Percentiles rank a stretch among this genome's conserved stretches.
Evolutionary conservation across 2,113 vertebrate genomes (phyloP).

Genomic region (Ameiurus melas): DNA sequence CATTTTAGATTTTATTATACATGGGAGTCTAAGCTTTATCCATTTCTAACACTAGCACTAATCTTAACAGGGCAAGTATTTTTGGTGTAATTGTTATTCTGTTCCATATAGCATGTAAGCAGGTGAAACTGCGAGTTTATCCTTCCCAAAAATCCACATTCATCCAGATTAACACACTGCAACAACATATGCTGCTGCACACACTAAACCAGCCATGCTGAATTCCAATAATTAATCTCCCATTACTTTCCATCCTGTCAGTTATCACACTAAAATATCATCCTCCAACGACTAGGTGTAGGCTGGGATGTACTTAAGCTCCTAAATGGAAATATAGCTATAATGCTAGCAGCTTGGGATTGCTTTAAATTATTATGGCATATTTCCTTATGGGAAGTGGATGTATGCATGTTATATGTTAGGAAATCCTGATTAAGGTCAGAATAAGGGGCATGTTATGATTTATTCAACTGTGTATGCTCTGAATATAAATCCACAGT

Average conservation of each 20-base stretch:
- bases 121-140: conserved; percentile 49
- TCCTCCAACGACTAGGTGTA: neutral
- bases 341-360: conserved; percentile 8
- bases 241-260: conserved; percentile 68
- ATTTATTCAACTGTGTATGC: neutral
- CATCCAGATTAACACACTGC: conserved; percentile 67
- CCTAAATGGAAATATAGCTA: neutral
- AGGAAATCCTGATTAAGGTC: neutral
- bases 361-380: neutral
- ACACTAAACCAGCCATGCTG: conserved; percentile 52
- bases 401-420: conserved; percentile 1
- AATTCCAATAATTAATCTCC: conserved; percentile 71
- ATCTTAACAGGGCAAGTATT: neutral
- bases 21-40: neutral
- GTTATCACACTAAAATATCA: conserved; percentile 54
- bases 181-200: conserved; percentile 60
- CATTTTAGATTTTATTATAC: neutral
- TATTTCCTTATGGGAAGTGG: neutral
- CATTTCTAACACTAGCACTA: neutral
- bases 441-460: neutral
- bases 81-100: neutral
- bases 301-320: conserved; percentile 21
- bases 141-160: conserved; percentile 66
- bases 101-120: conserved; percentile 28
- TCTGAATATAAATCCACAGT: neutral